A percentile compares a stretch with the other conserved stretches of the same genome.
Conservation (phyloP, 2,888 invertebrate species). For the Oligia latruncula region DNA sequence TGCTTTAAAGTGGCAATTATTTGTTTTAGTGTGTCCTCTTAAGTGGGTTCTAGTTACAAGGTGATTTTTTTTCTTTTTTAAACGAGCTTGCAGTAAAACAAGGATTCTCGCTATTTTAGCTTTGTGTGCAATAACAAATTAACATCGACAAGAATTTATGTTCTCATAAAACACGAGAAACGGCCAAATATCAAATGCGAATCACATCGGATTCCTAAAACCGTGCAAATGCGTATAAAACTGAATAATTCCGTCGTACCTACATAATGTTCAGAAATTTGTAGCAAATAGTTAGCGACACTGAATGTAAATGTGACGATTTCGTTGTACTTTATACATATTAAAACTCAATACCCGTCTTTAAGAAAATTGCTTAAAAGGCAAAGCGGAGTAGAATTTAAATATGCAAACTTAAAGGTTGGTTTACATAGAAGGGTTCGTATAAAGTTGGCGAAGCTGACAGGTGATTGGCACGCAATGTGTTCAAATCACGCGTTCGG, state of each 20-base stretch:
- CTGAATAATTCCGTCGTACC: slow-evolving; percentile 52
- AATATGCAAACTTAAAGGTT: slow-evolving; percentile 48
- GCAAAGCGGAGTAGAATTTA: slow-evolving; percentile 55
- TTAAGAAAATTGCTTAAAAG: slow-evolving; percentile 68
- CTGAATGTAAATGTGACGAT: slow-evolving; percentile 73
- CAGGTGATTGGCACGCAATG: slow-evolving; percentile 37
- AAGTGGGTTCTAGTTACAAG: slow-evolving; percentile 27
- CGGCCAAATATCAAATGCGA: slow-evolving; percentile 61
- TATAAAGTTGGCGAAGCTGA: slow-evolving; percentile 30
- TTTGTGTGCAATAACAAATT: slow-evolving; percentile 33
- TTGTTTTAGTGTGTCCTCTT: slow-evolving; percentile 42
- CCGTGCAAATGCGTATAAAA: slow-evolving; percentile 60
- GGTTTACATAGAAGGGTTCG: slow-evolving; percentile 47
- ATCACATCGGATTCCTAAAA: slow-evolving; percentile 69
- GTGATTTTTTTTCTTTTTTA: neutral
- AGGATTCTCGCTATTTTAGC: slow-evolving; percentile 10
- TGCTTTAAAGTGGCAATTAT: slow-evolving; percentile 57
- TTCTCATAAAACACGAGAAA: slow-evolving; percentile 54
- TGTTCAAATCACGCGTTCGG: slow-evolving; percentile 38
- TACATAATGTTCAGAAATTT: slow-evolving; percentile 60
- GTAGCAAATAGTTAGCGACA: slow-evolving; percentile 64
- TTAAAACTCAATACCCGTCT: slow-evolving; percentile 68
- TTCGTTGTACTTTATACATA: slow-evolving; percentile 70
- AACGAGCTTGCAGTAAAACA: slow-evolving; percentile 6
- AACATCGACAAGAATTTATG: slow-evolving; percentile 48